A percentile compares a stretch with the other conserved stretches of the same genome.
phyloP scores from a whole-genome alignment of 1,140 invertebrate species.

The Fopius arisanus region DNA sequence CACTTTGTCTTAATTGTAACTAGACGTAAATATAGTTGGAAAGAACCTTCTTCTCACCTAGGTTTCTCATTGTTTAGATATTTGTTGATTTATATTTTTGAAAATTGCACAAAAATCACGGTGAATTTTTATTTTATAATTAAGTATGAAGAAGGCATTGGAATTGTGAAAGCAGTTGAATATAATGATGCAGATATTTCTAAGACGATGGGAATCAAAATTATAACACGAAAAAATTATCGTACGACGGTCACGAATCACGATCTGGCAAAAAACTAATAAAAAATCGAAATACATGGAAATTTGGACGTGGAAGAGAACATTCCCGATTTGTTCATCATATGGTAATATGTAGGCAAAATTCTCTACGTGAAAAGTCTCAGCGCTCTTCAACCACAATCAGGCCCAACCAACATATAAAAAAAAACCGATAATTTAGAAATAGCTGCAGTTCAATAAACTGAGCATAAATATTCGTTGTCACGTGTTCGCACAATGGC shows the following conservation, averaged over 20 bases:
- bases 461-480: slow-evolving; percentile 39
- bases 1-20: slow-evolving; percentile 55
- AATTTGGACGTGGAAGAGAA: neutral
- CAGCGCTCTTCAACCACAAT: slow-evolving; percentile 26
- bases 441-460: slow-evolving; percentile 56
- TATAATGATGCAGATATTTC: slow-evolving; percentile 59
- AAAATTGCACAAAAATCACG: slow-evolving; percentile 6
- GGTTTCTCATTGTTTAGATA: neutral
- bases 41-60: slow-evolving; percentile 20
- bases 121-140: neutral
- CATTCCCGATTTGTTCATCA: too few relatives aligned
- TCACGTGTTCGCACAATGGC: slow-evolving; percentile 22
- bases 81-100: neutral
- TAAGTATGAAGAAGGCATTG: neutral
- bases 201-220: slow-evolving; percentile 37
- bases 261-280: slow-evolving; percentile 27
- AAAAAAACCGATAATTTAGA: slow-evolving; percentile 45
- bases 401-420: slow-evolving; percentile 10
- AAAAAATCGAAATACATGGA: slow-evolving; percentile 1
- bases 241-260: slow-evolving; percentile 1
- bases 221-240: neutral
- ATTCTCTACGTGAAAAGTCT: slow-evolving; percentile 5
- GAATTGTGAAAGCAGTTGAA: slow-evolving; percentile 5
- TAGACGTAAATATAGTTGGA: slow-evolving; percentile 58
- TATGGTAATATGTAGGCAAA: too few relatives aligned